A percentile compares a stretch with the other conserved stretches of the same genome.
These are phyloP conservation scores for Nansenia antarctica DNA, from an alignment of 2,113 vertebrate species.

Conservation along the genomic window DNA sequence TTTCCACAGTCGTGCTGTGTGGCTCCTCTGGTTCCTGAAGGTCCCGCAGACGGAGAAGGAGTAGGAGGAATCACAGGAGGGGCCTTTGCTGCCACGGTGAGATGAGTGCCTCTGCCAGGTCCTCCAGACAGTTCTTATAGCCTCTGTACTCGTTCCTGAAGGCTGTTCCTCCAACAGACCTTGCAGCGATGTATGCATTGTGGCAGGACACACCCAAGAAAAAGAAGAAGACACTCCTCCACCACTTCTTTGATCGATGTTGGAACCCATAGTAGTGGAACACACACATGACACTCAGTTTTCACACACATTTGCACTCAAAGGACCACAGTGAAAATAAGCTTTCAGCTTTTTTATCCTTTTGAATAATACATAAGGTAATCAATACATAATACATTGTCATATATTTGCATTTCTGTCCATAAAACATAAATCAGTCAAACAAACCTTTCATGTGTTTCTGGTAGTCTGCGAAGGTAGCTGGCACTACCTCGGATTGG, in stretches of 20 bases:
- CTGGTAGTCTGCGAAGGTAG: background rate
- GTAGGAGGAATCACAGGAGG: no score
- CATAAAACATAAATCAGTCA: background rate
- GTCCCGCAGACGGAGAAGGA: no score
- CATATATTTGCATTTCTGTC: no score
- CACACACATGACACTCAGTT: no score
- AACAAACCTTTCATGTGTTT: background rate
- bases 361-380: no score
- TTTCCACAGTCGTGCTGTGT: no score
- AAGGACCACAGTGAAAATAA: no score
- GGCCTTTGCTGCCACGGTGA: background rate
- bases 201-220: background rate
- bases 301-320: no score
- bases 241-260: background rate
- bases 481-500: background rate
- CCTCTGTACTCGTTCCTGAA: background rate
- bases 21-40: no score
- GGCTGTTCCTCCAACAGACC: background rate
- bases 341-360: no score
- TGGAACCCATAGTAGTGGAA: no score
- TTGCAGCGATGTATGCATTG: background rate
- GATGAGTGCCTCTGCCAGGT: background rate
- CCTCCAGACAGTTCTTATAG: background rate
- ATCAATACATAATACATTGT: no score
- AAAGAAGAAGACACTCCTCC: background rate